Evolutionary conservation across 2,888 invertebrate species (phyloP), one percentile per base, ranked within the genome.

Genomic region (Ophonus ardosiacus): DNA sequence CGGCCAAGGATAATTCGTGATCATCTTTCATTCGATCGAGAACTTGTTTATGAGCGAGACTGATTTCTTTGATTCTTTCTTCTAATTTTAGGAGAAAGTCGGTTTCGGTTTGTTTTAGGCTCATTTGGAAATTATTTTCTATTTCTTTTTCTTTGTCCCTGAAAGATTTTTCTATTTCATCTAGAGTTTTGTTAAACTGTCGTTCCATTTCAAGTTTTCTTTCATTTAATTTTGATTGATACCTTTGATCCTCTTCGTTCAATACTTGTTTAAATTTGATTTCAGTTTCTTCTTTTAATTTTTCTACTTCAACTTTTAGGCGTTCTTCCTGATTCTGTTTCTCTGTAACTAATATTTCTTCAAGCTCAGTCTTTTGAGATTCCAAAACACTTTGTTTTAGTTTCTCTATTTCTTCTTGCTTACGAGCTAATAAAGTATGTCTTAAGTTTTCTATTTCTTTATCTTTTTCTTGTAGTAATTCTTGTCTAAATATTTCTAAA

Each of bases 1-100:
- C 93, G 3, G 94, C 93, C 15, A 95, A 91, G 85, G 93, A 92
- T 0, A 93, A 92, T 0, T 92, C 92, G 87, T 95, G 95, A 86
- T 94, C 94, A 86, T 93, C 93, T 86, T 92, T 91, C 86, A 94
- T 89, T 24, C 93, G 90, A 40, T 94, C 93, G 59, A 93, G 88
- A 7, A 92, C 92, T 0, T 92, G 91, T 88, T 93, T 92, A 87
- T 94, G 94, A 82, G 93, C 93, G 86, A 93, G 92, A 57, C 92
- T 90, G 87, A 94, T 90, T 68, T 92, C 91, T 10, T 93, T 91
- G 59, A 93, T 90, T 87, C 92, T 93, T 83, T 91, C 90, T 21
- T 91, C 91, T 59, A 93, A 87, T 76, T 89, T 91, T 63, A 92
- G 91, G 84, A 93, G 92, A 7, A 94, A 88, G 86, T 94, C 93